Evolutionary conservation across 2,797 vertebrate species (phyloP).

Genomic region (Tapera naevia): DNA sequence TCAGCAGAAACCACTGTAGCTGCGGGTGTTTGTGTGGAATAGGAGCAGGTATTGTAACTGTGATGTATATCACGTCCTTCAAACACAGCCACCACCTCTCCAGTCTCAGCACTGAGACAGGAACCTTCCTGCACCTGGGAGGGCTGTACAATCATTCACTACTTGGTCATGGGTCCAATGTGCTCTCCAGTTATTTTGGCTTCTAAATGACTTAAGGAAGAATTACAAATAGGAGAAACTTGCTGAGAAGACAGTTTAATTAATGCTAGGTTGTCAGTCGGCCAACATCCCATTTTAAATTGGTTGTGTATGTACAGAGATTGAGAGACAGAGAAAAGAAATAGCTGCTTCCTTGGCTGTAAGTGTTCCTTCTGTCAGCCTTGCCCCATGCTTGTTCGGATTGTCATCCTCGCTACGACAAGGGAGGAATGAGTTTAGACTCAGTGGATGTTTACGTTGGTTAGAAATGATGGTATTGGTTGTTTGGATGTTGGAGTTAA

Average conservation of each 20-base stretch:
- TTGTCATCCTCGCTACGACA: neutral
- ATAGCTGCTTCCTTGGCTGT: neutral
- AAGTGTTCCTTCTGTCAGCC: neutral
- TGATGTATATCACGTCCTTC: fast-evolving
- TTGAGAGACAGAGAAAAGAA: neutral
- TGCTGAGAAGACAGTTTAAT: neutral
- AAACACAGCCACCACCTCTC: neutral
- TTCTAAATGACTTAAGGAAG: neutral
- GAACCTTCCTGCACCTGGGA: neutral
- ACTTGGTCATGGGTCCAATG: neutral
- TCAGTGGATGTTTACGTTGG: neutral
- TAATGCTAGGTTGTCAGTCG: neutral
- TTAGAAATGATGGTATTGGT: neutral
- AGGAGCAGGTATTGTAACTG: neutral
- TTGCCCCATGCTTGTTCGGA: neutral
- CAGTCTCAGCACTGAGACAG: neutral
- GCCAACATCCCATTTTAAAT: neutral
- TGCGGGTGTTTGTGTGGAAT: neutral
- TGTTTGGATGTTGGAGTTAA: slow-evolving; percentile 7
- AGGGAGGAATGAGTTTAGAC: neutral
- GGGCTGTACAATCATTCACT: neutral
- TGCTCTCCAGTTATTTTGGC: neutral
- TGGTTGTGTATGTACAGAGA: neutral
- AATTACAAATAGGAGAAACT: neutral
- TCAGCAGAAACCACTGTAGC: neutral